Percentiles rank a stretch among this genome's conserved stretches.
Evolutionary conservation across 1,140 invertebrate species (phyloP).

Genomic region (Drosophila miranda): DNA sequence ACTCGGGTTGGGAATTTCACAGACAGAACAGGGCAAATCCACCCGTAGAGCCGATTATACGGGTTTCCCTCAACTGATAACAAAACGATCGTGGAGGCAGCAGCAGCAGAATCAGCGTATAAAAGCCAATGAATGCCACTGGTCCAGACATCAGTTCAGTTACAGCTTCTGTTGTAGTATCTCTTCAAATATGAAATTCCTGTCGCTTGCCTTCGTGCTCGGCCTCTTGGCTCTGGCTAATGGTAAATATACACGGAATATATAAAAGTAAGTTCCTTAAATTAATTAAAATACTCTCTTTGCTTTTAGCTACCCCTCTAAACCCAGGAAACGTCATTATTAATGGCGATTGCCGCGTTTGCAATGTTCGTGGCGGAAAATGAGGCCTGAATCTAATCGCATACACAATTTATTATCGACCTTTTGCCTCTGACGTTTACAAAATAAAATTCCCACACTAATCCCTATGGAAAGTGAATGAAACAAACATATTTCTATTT

Average conservation of each 20-base stretch:
- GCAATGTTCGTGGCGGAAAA: conserved; percentile 65
- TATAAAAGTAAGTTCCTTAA: not conserved
- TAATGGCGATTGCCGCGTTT: conserved; percentile 56
- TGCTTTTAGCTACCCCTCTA: conserved; percentile 48
- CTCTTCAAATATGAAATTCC: conserved; percentile 60
- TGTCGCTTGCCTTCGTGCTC: conserved; percentile 62
- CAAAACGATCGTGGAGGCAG: not conserved
- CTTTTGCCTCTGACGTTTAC: conserved; percentile 6
- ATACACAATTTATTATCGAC: conserved; percentile 20
- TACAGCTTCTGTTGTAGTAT: conserved; percentile 19
- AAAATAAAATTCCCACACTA: conserved; percentile 39
- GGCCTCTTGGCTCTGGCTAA: conserved; percentile 62
- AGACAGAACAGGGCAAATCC: conserved; percentile 26
- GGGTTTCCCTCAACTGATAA: conserved; percentile 10
- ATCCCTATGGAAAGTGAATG: conserved; percentile 17
- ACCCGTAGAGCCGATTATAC: conserved; percentile 8
- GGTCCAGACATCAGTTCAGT: conserved; percentile 34
- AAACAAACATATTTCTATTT: conserved; percentile 24
- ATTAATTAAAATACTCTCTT: not conserved
- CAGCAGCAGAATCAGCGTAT: conserved; percentile 2
- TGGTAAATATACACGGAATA: conserved; percentile 30
- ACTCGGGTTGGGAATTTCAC: conserved; percentile 23
- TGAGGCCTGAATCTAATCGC: conserved; percentile 24
- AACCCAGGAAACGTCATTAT: conserved; percentile 68
- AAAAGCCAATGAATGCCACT: conserved; percentile 4